Conservation (phyloP, 2,888 invertebrate genomes). For the Aethes cnicana region DNA sequence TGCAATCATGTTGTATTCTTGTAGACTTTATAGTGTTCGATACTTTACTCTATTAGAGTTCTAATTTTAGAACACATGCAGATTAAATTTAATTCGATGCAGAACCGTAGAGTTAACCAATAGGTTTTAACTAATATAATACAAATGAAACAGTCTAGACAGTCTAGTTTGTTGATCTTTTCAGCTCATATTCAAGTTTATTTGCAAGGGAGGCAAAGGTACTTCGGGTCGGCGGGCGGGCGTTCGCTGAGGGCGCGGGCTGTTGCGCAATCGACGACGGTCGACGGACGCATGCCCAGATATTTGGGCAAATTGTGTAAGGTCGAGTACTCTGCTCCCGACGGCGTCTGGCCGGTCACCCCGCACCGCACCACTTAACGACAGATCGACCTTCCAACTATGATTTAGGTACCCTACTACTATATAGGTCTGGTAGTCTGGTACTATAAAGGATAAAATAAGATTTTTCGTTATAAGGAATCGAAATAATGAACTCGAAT, state of each 20-base stretch:
- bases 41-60: too few relatives aligned
- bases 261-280: conserved; percentile 59
- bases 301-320: conserved; percentile 56
- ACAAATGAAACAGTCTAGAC: conserved; percentile 65
- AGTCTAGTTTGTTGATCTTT: conserved; percentile 60
- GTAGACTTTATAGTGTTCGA: too few relatives aligned
- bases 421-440: too few relatives aligned
- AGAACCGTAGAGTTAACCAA: too few relatives aligned
- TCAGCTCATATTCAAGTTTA: conserved; percentile 43
- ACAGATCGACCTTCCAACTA: conserved; percentile 62
- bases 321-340: conserved; percentile 52
- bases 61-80: too few relatives aligned
- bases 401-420: too few relatives aligned
- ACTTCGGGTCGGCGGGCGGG: conserved; percentile 38
- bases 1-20: conserved; percentile 32
- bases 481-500: neutral
- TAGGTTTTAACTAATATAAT: too few relatives aligned
- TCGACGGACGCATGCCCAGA: conserved; percentile 52
- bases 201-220: conserved; percentile 37
- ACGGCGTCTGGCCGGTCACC: conserved; percentile 63
- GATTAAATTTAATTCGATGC: too few relatives aligned
- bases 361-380: conserved; percentile 59
- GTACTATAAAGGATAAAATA: too few relatives aligned
- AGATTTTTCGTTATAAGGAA: too few relatives aligned
- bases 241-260: conserved; percentile 35